These are phyloP conservation scores for Ataeniobius toweri DNA, from an alignment of 2,797 vertebrate species.

Conservation along the genomic window DNA sequence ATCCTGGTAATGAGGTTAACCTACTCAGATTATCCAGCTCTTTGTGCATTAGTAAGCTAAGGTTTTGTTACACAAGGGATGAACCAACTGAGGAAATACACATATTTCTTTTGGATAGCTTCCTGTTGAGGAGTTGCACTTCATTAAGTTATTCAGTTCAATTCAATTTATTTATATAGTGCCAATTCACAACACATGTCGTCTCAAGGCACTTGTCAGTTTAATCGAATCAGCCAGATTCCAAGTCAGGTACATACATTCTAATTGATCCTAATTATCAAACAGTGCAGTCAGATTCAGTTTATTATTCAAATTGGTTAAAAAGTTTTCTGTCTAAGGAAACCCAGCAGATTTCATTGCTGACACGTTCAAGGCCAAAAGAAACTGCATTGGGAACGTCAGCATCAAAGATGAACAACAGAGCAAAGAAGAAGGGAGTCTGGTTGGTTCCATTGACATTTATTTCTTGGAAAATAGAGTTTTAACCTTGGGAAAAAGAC, in stretches of 20 bases:
- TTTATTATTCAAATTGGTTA: too few relatives aligned
- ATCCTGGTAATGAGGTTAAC: conserved; percentile 71
- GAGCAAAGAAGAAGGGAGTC: neutral
- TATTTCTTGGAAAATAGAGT: neutral
- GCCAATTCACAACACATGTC: too few relatives aligned
- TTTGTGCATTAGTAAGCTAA: conserved; percentile 31
- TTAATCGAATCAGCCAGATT: too few relatives aligned
- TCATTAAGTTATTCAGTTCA: neutral
- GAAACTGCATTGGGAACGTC: neutral
- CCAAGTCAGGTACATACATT: too few relatives aligned
- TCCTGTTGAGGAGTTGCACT: neutral
- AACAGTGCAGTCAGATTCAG: too few relatives aligned
- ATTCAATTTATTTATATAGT: too few relatives aligned
- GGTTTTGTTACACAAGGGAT: neutral
- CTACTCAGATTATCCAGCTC: conserved; percentile 28
- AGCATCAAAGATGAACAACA: neutral
- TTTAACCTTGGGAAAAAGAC: neutral
- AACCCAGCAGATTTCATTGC: neutral
- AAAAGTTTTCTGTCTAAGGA: too few relatives aligned
- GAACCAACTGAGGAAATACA: neutral
- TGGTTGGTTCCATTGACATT: neutral
- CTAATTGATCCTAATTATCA: too few relatives aligned
- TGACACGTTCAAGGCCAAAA: neutral
- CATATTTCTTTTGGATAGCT: neutral
- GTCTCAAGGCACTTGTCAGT: too few relatives aligned